Conservation (phyloP, 1,140 invertebrate species). For the Cydia splendana region DNA sequence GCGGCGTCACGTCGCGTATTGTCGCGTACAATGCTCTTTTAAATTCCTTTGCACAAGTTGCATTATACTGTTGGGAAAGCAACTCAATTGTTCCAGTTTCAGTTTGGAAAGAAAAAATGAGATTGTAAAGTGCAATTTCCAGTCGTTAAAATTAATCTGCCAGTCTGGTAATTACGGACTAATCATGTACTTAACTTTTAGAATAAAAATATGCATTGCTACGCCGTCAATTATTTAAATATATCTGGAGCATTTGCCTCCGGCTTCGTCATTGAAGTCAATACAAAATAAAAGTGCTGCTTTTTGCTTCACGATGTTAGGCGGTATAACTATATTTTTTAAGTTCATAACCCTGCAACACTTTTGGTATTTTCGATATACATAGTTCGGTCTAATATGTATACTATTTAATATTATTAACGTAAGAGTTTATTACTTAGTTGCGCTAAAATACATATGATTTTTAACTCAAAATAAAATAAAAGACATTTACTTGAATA, state of each 20-base stretch:
- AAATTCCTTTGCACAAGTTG: conserved; percentile 73
- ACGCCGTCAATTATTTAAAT: neutral
- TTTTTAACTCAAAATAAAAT: too few species aligned
- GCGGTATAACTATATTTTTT: neutral
- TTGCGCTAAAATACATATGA: too few species aligned
- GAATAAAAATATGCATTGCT: too few species aligned
- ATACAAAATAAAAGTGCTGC: neutral
- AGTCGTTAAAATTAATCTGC: neutral
- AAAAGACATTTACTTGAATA: too few species aligned
- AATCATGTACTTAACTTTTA: neutral
- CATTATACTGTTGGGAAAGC: conserved; percentile 73
- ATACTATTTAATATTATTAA: too few species aligned
- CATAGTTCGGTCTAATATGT: too few species aligned
- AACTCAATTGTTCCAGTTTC: conserved; percentile 55
- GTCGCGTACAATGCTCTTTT: conserved; percentile 37
- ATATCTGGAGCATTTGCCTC: neutral
- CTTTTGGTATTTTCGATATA: too few species aligned
- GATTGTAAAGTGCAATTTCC: neutral
- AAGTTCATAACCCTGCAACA: too few species aligned
- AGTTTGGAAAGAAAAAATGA: neutral
- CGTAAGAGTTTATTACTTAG: too few species aligned
- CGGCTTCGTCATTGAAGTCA: neutral
- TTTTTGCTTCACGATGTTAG: neutral
- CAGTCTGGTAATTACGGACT: neutral
- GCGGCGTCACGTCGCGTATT: conserved; percentile 57